Conservation (phyloP, 2,888 invertebrate genomes). For the Cataglyphis cursor region DNA sequence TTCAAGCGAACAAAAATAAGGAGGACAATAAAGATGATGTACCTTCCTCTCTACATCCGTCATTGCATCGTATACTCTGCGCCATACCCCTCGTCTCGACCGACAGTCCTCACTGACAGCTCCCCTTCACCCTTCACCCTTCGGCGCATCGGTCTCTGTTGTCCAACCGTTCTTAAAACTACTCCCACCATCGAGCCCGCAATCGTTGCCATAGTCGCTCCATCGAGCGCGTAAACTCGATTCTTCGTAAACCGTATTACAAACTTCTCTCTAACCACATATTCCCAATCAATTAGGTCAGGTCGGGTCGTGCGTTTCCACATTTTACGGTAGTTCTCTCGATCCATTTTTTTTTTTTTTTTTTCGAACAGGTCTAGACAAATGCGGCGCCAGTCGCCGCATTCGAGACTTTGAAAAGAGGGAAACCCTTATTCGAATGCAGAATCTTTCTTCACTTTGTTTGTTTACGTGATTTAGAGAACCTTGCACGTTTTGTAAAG, state of each 20-base stretch:
- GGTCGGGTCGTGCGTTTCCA: not conserved
- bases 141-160: slow-evolving; percentile 42
- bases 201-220: slow-evolving; percentile 73
- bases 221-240: slow-evolving; percentile 68
- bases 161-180: slow-evolving; percentile 65
- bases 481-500: not conserved
- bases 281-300: slow-evolving; percentile 40
- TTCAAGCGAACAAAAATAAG: not conserved
- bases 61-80: slow-evolving; percentile 5
- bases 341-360: not conserved
- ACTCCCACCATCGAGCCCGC: slow-evolving; percentile 60
- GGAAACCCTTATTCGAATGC: not conserved
- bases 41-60: slow-evolving; percentile 11
- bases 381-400: slow-evolving; percentile 7
- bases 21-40: not conserved
- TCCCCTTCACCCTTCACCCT: slow-evolving; percentile 30
- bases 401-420: not conserved
- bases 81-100: not conserved
- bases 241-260: slow-evolving; percentile 45
- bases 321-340: not conserved
- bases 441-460: not conserved
- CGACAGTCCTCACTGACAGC: slow-evolving; percentile 12
- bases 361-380: not conserved
- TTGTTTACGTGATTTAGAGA: not conserved
- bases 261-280: not conserved